Percentiles rank a stretch among this genome's conserved stretches.
phyloP scores from a whole-genome alignment of 1,140 invertebrate species.

The Ridgeia piscesae region DNA sequence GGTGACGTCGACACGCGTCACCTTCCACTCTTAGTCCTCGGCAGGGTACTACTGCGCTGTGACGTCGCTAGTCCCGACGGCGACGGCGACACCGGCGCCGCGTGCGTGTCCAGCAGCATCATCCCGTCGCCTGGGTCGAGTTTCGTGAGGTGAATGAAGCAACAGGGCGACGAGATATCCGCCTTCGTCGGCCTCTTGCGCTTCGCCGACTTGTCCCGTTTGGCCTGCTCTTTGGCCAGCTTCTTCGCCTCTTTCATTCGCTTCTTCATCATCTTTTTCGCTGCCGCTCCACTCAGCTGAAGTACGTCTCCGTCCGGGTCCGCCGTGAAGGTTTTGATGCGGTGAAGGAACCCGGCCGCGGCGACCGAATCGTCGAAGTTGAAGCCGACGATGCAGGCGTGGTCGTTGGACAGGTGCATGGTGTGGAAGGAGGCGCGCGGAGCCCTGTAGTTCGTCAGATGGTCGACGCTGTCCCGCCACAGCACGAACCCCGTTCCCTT shows the following conservation, averaged over 20 bases:
- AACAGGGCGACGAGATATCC: conserved; percentile 83
- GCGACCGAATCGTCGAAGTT: conserved; percentile 77
- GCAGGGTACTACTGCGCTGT: not conserved
- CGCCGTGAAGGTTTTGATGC: conserved; percentile 72
- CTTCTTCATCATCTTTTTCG: conserved; percentile 60
- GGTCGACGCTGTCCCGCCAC: conserved; percentile 82
- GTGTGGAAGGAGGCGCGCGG: conserved; percentile 75
- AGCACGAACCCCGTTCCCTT: conserved; percentile 80
- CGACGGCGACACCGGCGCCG: not conserved
- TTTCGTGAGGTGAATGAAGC: conserved; percentile 82
- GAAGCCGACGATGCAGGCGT: conserved; percentile 66
- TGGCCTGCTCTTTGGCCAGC: conserved; percentile 58
- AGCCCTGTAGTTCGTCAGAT: conserved; percentile 63
- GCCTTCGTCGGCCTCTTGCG: conserved; percentile 70
- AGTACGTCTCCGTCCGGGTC: conserved; percentile 80
- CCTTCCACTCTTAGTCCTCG: not conserved
- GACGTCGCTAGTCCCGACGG: not conserved
- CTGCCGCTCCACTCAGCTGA: conserved; percentile 61
- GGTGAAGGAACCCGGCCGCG: conserved; percentile 69
- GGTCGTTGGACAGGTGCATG: conserved; percentile 75
- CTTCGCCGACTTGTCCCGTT: conserved; percentile 53
- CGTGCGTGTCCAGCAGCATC: not conserved
- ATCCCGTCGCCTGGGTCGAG: conserved; percentile 69
- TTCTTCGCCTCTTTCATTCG: conserved; percentile 52
- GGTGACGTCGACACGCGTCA: too few species aligned